A percentile compares a stretch with the other conserved stretches of the same genome.
Evolutionary conservation across 1,140 invertebrate genomes (phyloP).

Genomic region (Aphaenogaster floridana): DNA sequence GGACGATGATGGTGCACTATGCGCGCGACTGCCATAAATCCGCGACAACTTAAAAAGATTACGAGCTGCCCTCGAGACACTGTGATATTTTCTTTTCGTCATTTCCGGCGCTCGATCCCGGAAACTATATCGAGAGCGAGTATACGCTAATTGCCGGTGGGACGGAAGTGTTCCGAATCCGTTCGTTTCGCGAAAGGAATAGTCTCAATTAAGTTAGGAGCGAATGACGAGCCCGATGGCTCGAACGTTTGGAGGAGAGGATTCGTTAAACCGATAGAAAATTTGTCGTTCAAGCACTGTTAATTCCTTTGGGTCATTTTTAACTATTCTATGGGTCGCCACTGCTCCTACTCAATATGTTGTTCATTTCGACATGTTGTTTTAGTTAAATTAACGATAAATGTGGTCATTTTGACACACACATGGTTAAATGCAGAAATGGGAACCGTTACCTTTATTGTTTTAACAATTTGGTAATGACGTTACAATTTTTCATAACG

Average conservation of each 20-base stretch:
- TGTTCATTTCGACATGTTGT: too few relatives aligned
- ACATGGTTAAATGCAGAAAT: too few relatives aligned
- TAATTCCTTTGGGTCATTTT: too few relatives aligned
- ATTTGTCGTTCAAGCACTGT: conserved; percentile 5
- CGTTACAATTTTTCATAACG: too few relatives aligned
- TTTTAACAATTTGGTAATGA: too few relatives aligned
- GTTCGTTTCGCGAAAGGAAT: conserved; percentile 13
- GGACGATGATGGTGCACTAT: neutral
- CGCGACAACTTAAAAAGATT: conserved; percentile 35
- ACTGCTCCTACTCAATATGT: too few relatives aligned
- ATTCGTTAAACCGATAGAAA: neutral
- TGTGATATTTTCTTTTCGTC: conserved; percentile 63
- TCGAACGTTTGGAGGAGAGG: neutral
- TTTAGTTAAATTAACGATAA: too few relatives aligned
- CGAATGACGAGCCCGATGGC: neutral
- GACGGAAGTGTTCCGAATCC: conserved; percentile 30
- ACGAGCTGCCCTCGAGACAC: conserved; percentile 60
- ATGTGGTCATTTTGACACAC: too few relatives aligned
- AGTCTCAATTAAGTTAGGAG: conserved; percentile 36
- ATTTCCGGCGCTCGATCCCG: conserved; percentile 30
- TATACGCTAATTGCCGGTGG: neutral
- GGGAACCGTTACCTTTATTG: too few relatives aligned
- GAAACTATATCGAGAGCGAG: conserved; percentile 37
- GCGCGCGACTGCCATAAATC: conserved; percentile 52
- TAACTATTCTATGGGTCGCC: too few relatives aligned